These are phyloP conservation scores for Axis porcinus DNA, from an alignment of 2,113 vertebrate species.

Conservation along the genomic window DNA sequence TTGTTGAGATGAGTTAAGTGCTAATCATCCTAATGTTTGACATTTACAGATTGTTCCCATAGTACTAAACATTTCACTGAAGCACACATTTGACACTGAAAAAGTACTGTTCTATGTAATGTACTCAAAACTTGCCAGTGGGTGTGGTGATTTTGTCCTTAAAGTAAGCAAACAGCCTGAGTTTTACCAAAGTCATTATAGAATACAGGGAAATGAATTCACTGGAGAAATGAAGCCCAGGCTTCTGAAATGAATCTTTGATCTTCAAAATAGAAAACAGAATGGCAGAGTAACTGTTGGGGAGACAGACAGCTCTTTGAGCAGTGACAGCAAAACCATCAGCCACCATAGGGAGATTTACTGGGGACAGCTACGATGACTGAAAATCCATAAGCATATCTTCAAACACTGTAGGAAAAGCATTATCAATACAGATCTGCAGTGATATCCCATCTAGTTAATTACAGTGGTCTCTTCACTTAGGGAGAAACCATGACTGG, in stretches of 20 bases:
- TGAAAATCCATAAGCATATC: neutral
- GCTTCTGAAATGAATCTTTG: neutral
- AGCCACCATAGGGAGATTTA: neutral
- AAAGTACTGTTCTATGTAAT: slow-evolving; percentile 51
- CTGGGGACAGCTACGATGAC: neutral
- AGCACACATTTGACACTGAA: slow-evolving; percentile 41
- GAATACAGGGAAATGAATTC: neutral
- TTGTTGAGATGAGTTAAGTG: slow-evolving; percentile 68
- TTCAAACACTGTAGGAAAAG: neutral
- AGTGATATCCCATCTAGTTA: neutral
- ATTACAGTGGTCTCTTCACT: neutral
- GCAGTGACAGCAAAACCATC: neutral
- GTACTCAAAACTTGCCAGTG: slow-evolving; percentile 10
- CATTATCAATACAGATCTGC: neutral
- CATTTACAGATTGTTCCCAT: slow-evolving; percentile 55
- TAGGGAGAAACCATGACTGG: neutral
- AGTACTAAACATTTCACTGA: slow-evolving; percentile 22
- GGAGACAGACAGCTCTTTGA: neutral
- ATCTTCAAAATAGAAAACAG: neutral
- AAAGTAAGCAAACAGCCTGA: slow-evolving; percentile 50
- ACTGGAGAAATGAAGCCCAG: neutral
- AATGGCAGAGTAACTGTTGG: neutral
- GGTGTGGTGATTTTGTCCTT: neutral
- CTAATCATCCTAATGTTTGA: slow-evolving; percentile 52
- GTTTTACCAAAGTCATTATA: slow-evolving; percentile 35